A percentile compares a stretch with the other conserved stretches of the same genome.
Conservation (phyloP, 64 coral and sea anemone species). For the Montipora sp. region DNA sequence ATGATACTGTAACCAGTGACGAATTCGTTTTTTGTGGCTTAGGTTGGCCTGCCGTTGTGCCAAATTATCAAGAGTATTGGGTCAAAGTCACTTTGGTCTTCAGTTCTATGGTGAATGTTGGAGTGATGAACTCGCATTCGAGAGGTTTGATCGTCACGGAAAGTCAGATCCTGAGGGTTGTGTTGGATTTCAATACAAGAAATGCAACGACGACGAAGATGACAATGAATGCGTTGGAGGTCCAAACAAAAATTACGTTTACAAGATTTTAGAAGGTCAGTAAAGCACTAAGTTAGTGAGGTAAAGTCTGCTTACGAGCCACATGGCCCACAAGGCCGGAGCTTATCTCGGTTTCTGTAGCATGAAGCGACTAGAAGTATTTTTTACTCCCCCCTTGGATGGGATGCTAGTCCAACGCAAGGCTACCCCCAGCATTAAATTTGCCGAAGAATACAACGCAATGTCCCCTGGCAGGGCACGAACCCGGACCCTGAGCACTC, state of each 20-base stretch:
- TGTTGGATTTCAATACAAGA: neutral
- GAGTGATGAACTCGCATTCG: neutral
- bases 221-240: slow-evolving; percentile 1
- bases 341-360: too few relatives aligned
- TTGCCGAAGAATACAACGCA: too few relatives aligned
- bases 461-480: too few relatives aligned
- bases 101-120: slow-evolving; percentile 44
- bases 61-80: neutral
- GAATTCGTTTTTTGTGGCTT: neutral
- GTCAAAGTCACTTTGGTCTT: slow-evolving; percentile 21
- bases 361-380: too few relatives aligned
- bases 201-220: slow-evolving; percentile 11
- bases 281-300: neutral
- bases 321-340: too few relatives aligned
- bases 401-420: too few relatives aligned
- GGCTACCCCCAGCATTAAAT: too few relatives aligned
- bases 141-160: slow-evolving; percentile 2
- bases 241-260: neutral
- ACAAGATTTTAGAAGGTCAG: neutral
- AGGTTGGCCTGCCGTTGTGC: slow-evolving; percentile 20
- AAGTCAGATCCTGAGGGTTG: neutral
- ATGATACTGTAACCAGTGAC: too few relatives aligned
- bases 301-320: too few relatives aligned
- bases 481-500: too few relatives aligned
- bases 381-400: too few relatives aligned